phyloP scores from a whole-genome alignment of 2,888 invertebrate genomes.

The Trypoxylon attenuatum region DNA sequence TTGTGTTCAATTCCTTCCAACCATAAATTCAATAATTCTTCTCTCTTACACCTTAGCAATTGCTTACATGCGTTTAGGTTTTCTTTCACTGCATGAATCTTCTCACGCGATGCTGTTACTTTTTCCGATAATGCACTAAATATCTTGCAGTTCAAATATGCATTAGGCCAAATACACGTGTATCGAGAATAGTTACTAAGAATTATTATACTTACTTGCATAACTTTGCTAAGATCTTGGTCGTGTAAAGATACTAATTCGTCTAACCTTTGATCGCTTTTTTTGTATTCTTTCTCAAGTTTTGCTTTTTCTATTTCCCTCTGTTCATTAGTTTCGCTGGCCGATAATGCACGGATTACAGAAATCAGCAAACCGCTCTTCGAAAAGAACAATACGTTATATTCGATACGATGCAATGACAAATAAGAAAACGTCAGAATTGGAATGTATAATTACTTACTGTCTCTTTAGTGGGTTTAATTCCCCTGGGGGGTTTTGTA shows the following conservation, averaged over 20 bases:
- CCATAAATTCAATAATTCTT: constrained; percentile 95
- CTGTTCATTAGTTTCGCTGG: constrained; percentile 95
- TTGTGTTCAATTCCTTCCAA: constrained; percentile 97
- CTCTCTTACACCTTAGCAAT: constrained; percentile 90
- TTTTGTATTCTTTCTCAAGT: constrained; percentile 93
- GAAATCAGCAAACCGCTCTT: constrained; percentile 94
- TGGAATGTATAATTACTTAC: constrained; percentile 75
- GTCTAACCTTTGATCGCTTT: constrained; percentile 92
- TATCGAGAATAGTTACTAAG: background rate
- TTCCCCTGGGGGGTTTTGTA: constrained; percentile 89
- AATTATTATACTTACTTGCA: constrained; percentile 76
- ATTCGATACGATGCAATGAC: background rate
- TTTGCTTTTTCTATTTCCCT: constrained; percentile 94
- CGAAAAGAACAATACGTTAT: background rate
- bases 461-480: constrained; percentile 90
- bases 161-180: constrained; percentile 67
- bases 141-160: constrained; percentile 74
- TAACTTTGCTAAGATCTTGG: constrained; percentile 89
- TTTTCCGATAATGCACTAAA: constrained; percentile 86
- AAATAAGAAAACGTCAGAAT: background rate
- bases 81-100: constrained; percentile 86
- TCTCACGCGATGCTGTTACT: constrained; percentile 85
- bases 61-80: constrained; percentile 89
- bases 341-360: constrained; percentile 94
- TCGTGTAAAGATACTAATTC: constrained; percentile 92